Evolutionary conservation across 1,140 invertebrate species (phyloP).

Genomic region (Zophobas atratus): DNA sequence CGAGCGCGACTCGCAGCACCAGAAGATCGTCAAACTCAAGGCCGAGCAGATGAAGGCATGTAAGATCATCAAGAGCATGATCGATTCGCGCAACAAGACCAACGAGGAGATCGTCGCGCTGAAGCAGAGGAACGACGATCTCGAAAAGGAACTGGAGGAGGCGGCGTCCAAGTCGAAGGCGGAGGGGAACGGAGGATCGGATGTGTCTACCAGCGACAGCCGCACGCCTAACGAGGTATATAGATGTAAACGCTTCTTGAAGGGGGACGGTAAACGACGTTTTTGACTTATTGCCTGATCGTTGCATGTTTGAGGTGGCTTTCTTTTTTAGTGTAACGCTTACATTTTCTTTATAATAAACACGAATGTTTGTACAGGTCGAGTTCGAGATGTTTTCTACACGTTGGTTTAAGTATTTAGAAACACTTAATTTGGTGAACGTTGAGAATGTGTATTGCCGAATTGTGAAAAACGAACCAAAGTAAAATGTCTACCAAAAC

Average conservation of each 20-base stretch:
- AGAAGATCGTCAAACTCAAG: slow-evolving; percentile 64
- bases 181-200: neutral
- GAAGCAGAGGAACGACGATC: slow-evolving; percentile 56
- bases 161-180: slow-evolving; percentile 49
- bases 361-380: slow-evolving; percentile 15
- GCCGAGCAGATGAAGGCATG: slow-evolving; percentile 65
- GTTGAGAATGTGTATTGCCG: neutral
- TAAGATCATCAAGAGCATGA: slow-evolving; percentile 66
- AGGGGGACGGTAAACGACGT: slow-evolving; percentile 3
- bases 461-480: neutral
- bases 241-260: slow-evolving; percentile 11
- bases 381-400: slow-evolving; percentile 35
- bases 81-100: slow-evolving; percentile 57
- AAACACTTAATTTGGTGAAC: slow-evolving; percentile 20
- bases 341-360: slow-evolving; percentile 8
- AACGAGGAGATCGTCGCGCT: slow-evolving; percentile 66
- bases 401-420: slow-evolving; percentile 31
- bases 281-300: neutral
- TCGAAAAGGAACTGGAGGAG: slow-evolving; percentile 56
- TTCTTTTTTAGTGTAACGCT: neutral
- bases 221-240: slow-evolving; percentile 12
- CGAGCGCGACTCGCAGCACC: slow-evolving; percentile 18
- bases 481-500: slow-evolving; percentile 25
- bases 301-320: slow-evolving; percentile 12
- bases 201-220: neutral